Evolutionary conservation across 1,140 invertebrate genomes (phyloP).

Genomic region (Caenorhabditis remanei): DNA sequence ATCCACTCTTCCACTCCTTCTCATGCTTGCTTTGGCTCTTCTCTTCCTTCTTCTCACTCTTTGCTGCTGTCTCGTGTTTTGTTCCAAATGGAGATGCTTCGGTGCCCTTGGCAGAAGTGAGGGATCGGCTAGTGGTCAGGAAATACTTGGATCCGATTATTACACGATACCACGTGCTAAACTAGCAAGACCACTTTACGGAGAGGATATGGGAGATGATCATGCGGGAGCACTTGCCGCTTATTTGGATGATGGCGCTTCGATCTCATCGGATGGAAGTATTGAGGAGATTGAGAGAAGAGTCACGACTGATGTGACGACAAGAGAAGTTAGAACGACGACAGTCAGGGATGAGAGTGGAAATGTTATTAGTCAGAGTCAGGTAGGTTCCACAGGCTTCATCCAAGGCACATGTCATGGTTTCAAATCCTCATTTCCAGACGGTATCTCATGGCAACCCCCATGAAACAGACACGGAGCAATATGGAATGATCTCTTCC

Average conservation of each 20-base stretch:
- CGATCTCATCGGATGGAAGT: slow-evolving; percentile 58
- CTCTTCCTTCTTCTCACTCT: slow-evolving; percentile 69
- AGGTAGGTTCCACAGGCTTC: no score
- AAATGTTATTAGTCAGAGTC: slow-evolving; percentile 63
- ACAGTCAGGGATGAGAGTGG: slow-evolving; percentile 65
- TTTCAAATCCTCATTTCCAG: slow-evolving; percentile 20
- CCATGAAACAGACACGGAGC: slow-evolving; percentile 66
- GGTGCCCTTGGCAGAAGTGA: slow-evolving; percentile 35
- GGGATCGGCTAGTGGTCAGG: slow-evolving; percentile 56
- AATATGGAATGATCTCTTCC: slow-evolving; percentile 67
- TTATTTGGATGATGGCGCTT: slow-evolving; percentile 63
- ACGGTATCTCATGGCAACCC: slow-evolving; percentile 54
- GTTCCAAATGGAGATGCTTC: slow-evolving; percentile 62
- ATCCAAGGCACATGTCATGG: no score
- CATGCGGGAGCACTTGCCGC: slow-evolving; percentile 59
- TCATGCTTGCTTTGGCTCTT: slow-evolving; percentile 66
- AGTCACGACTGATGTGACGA: slow-evolving; percentile 69
- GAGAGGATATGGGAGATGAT: slow-evolving; percentile 53
- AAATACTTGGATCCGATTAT: slow-evolving; percentile 66
- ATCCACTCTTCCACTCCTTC: slow-evolving; percentile 57
- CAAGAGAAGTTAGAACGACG: slow-evolving; percentile 66
- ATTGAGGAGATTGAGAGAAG: slow-evolving; percentile 65
- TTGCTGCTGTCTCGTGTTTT: slow-evolving; percentile 65
- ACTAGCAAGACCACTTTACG: slow-evolving; percentile 46
- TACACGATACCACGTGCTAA: slow-evolving; percentile 70